Base-by-base conservation (phyloP, 2,113 vertebrate genomes). In the Cettia cetti region DNA sequence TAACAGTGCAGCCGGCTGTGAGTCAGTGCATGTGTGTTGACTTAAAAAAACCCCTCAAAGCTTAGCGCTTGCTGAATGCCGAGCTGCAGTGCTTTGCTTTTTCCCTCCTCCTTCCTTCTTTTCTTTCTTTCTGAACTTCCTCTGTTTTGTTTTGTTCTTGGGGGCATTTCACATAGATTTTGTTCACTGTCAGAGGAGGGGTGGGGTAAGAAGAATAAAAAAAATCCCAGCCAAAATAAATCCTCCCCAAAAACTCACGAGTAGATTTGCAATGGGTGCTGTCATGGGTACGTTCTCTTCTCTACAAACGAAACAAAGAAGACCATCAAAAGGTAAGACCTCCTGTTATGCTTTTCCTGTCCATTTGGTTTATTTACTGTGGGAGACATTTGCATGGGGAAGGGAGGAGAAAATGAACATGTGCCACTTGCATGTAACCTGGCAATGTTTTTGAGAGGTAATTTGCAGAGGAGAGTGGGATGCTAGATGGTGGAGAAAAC, bases 261-360 rank as follows among this genome's bases (percentile, higher is more conserved):
- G 95, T 97, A 93, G 92, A 93, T 71, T 97, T 95, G 94, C 98
- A 97, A 99, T 99, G 99, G 99, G 99, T 97, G 99, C 99, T 89
- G 99, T 99, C 96, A 99, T 99, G 98, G 99, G 99, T 92, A 99
- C 99, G 27, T 98, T 99, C 97, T 99, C 99, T 59, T 99, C 99
- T 97, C 98, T 99, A 98, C 99, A 99, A 98, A 99, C 99, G 94
- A 99, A 99, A 98, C 98, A 99, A 98, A 99, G 99, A 97, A 93
- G 99, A 98, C 98, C 98, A 61, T 99, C 99, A 59, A 99, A 98
- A 98, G 99, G 99, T 99, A 99, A 99, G 98, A 97, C 11, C 53
- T 81, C 19, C 70, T 71, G 47, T 78, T 86, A 84, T 93, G 95
- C 88, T 92, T 96, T 97, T 95, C 89, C 71, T 95, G 57, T 40